A percentile compares a stretch with the other conserved stretches of the same genome.
These are phyloP conservation scores for Phoronis australis DNA, from an alignment of 2,888 invertebrate genomes.

Conservation along the genomic window DNA sequence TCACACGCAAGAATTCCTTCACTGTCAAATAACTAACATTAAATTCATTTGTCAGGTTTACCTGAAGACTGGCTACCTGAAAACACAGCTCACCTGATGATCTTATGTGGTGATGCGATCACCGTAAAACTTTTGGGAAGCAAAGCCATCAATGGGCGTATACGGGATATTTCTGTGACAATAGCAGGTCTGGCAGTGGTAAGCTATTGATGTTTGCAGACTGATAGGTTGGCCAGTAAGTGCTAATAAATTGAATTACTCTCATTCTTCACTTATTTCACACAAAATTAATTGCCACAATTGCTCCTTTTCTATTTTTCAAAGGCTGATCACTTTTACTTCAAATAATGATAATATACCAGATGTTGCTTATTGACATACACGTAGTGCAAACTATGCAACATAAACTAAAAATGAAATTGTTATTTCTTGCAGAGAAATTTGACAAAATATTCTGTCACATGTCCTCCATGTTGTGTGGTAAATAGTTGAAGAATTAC, in stretches of 20 bases:
- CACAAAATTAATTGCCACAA: no score
- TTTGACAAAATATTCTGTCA: background rate
- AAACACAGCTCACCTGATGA: conserved; percentile 44
- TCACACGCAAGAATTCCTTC: background rate
- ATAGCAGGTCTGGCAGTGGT: no score
- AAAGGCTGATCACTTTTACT: no score
- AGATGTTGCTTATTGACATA: no score
- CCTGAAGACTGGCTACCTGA: conserved; percentile 51
- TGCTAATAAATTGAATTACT: no score
- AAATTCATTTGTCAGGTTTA: conserved; percentile 21
- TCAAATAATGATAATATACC: no score
- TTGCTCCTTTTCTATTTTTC: no score
- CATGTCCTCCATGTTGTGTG: background rate
- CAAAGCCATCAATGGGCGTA: conserved; percentile 50
- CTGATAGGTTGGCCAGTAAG: no score
- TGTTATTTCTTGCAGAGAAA: background rate
- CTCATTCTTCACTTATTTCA: no score
- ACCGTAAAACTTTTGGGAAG: conserved; percentile 44
- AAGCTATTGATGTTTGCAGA: conserved; percentile 16
- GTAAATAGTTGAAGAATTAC: background rate
- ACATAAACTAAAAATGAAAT: background rate
- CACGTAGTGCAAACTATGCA: no score
- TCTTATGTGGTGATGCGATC: conserved; percentile 44
- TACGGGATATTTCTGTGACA: conserved; percentile 41
- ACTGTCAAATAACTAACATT: background rate